A percentile compares a stretch with the other conserved stretches of the same genome.
Evolutionary conservation across 2,113 vertebrate species (phyloP).

Genomic region (Datnioides undecimradiatus): DNA sequence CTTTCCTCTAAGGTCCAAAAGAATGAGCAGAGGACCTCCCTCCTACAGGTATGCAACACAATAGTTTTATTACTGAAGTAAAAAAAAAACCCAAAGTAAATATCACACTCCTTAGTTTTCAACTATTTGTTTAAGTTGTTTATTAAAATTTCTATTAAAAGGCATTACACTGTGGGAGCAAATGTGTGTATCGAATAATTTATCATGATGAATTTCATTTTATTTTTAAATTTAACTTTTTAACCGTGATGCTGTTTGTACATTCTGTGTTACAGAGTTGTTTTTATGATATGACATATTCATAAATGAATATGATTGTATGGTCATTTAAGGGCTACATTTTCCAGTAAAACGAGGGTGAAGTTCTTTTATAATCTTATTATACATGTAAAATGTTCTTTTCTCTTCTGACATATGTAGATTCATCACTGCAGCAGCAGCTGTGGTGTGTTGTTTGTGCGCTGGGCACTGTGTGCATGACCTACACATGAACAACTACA

Average conservation of each 20-base stretch:
- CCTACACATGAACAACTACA: neutral
- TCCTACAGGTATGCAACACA: constrained; percentile 88
- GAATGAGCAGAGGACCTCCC: constrained; percentile 94
- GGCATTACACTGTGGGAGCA: too few relatives aligned
- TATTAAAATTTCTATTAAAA: neutral
- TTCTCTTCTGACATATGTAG: neutral
- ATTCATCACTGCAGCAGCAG: neutral
- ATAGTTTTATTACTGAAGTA: neutral
- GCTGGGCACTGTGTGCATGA: neutral
- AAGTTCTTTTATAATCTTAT: neutral
- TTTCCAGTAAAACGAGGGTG: neutral
- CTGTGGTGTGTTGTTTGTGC: neutral
- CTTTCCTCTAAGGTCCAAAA: constrained; percentile 97
- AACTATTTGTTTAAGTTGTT: neutral
- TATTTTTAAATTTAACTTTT: neutral
- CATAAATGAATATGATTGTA: neutral
- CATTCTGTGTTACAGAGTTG: neutral
- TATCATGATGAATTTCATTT: neutral
- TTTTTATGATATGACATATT: neutral
- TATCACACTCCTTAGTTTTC: neutral
- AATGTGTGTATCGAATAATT: neutral
- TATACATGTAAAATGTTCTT: neutral
- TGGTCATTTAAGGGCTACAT: neutral
- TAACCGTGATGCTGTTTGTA: neutral
- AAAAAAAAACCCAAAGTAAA: neutral